These are phyloP conservation scores for Synaphobranchus kaupii DNA, from an alignment of 2,797 vertebrate genomes.

Conservation along the genomic window DNA sequence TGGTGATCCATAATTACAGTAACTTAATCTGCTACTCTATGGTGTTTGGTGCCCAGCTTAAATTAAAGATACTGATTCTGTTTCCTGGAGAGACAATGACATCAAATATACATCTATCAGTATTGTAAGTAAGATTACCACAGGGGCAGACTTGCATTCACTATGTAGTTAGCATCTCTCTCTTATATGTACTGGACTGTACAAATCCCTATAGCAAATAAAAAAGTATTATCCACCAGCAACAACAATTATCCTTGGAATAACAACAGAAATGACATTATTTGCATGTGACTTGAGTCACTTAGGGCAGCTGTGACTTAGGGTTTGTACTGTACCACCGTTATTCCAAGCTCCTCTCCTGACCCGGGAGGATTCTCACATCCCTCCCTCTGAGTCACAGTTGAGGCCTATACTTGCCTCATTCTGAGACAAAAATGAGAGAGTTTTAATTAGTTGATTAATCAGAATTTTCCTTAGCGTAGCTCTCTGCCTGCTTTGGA, in stretches of 20 bases:
- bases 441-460: background rate
- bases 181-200: background rate
- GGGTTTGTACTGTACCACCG: too few relatives aligned
- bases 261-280: background rate
- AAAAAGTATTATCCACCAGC: background rate
- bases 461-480: background rate
- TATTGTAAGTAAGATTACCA: background rate
- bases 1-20: background rate
- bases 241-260: background rate
- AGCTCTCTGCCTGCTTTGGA: background rate
- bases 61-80: background rate
- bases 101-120: background rate
- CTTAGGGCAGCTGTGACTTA: too few relatives aligned
- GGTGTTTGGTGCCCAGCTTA: background rate
- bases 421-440: background rate
- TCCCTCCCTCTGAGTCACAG: background rate
- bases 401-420: background rate
- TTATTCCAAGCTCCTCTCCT: too few relatives aligned
- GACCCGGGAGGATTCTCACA: too few relatives aligned
- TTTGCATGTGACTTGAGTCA: background rate
- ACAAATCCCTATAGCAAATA: background rate
- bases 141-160: background rate
- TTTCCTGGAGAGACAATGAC: slow-evolving; percentile 7
- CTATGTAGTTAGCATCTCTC: background rate
- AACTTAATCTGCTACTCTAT: background rate